These are phyloP conservation scores for Motacilla alba DNA, from an alignment of 2,113 vertebrate species.

Conservation along the genomic window DNA sequence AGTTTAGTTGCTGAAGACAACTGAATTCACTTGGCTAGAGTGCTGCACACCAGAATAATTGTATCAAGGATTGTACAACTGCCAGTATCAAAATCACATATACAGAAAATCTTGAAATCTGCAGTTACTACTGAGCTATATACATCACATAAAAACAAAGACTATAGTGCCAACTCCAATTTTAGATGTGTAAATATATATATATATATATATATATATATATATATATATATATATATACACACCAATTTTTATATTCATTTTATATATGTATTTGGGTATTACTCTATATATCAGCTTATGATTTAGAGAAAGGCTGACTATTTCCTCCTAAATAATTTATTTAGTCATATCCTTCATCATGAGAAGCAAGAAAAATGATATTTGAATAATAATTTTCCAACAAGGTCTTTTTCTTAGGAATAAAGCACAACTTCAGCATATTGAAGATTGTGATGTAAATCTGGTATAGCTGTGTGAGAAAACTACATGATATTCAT, in stretches of 20 bases:
- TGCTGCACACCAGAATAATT: background rate
- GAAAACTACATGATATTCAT: background rate
- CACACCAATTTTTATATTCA: background rate
- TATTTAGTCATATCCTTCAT: background rate
- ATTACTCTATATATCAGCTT: background rate
- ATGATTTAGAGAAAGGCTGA: slow-evolving; percentile 11
- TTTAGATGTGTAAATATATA: background rate
- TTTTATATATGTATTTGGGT: background rate
- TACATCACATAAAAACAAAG: background rate
- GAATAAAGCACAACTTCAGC: background rate
- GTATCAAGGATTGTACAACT: background rate
- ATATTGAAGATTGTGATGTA: background rate
- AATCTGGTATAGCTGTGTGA: background rate
- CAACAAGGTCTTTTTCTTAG: background rate
- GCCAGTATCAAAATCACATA: background rate
- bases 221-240: background rate
- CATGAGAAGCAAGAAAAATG: background rate
- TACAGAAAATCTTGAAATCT: background rate
- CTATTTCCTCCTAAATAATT: slow-evolving; percentile 17
- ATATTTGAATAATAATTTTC: slow-evolving; percentile 14
- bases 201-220: fast-evolving
- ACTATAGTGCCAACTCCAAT: background rate
- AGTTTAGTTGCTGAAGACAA: background rate
- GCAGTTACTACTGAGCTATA: background rate
- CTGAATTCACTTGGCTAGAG: background rate